Conservation (phyloP, 2,113 vertebrate genomes). For the Raphicerus campestris region DNA sequence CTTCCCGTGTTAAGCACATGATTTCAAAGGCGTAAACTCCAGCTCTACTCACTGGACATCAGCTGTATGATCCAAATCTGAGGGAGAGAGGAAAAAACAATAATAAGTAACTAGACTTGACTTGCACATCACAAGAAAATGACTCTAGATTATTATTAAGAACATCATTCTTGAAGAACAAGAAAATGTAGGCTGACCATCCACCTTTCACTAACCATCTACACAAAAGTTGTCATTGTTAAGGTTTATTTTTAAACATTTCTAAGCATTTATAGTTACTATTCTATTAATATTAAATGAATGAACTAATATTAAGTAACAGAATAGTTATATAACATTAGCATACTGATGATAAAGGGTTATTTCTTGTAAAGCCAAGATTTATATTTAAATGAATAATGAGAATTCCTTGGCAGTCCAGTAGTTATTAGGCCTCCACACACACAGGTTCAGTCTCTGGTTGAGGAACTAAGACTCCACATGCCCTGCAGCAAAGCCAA, state of each 20-base stretch:
- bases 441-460: background rate
- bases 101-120: conserved; percentile 23
- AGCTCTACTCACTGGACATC: conserved; percentile 95
- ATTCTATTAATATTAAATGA: background rate
- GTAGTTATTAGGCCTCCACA: background rate
- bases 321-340: background rate
- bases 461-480: background rate
- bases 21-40: conserved; percentile 41
- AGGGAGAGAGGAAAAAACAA: conserved; percentile 56
- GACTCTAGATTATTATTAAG: background rate
- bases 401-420: background rate
- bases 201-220: background rate
- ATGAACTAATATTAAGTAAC: background rate
- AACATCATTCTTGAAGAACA: background rate
- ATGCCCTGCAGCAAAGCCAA: background rate
- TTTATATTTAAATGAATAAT: background rate
- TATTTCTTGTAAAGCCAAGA: background rate
- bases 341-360: background rate
- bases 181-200: background rate
- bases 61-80: conserved; percentile 98
- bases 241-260: background rate
- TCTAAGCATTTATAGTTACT: background rate
- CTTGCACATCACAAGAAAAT: conserved; percentile 7
- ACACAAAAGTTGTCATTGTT: background rate
- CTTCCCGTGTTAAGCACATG: background rate